phyloP scores from a whole-genome alignment of 2,888 invertebrate genomes.

The Pyrochroa serraticornis region DNA sequence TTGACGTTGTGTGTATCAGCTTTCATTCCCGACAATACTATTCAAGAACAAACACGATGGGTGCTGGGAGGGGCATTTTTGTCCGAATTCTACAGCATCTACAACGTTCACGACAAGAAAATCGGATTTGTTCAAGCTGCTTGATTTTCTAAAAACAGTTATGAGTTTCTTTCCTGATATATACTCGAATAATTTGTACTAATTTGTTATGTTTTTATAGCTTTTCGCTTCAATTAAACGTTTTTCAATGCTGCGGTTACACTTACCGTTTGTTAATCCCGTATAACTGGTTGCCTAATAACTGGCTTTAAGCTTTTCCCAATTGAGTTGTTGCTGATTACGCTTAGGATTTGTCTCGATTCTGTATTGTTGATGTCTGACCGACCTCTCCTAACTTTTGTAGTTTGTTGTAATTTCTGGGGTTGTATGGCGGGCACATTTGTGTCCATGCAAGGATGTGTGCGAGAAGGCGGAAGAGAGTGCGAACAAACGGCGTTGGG shows the following conservation, averaged over 20 bases:
- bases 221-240: too few relatives aligned
- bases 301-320: too few relatives aligned
- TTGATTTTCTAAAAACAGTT: constrained; percentile 13
- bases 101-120: constrained; percentile 52
- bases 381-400: too few relatives aligned
- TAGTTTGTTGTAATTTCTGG: too few relatives aligned
- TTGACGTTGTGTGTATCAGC: constrained; percentile 58
- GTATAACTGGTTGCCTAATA: too few relatives aligned
- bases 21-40: constrained; percentile 47
- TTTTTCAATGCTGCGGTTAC: not conserved
- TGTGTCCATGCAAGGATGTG: not conserved
- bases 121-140: constrained; percentile 58
- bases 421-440: too few relatives aligned
- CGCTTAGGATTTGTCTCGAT: too few relatives aligned
- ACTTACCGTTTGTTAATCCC: not conserved
- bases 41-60: constrained; percentile 49
- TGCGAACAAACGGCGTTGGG: constrained; percentile 29
- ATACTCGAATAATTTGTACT: not conserved
- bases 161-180: not conserved
- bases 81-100: constrained; percentile 60
- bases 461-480: constrained; percentile 18
- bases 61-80: constrained; percentile 60
- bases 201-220: not conserved
- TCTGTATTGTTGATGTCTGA: too few relatives aligned
- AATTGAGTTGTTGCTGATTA: too few relatives aligned